Percentiles rank a stretch among this genome's conserved stretches.
These are phyloP conservation scores for Merops nubicus DNA, from an alignment of 2,113 vertebrate species.

Conservation along the genomic window DNA sequence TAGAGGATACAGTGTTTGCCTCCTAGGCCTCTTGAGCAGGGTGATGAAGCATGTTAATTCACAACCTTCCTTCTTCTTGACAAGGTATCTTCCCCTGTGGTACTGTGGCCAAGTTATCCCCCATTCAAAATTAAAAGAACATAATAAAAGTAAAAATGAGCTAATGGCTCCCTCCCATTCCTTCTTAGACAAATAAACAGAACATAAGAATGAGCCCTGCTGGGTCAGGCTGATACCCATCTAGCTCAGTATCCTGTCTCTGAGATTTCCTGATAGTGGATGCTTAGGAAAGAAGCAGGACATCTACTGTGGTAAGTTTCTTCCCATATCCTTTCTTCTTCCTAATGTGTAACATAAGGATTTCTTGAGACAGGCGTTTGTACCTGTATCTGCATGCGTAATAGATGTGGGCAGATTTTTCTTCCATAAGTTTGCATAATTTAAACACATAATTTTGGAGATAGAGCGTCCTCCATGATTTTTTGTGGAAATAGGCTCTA, in stretches of 20 bases:
- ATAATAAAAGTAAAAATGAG: background rate
- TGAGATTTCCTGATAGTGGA: background rate
- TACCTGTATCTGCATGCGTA: background rate
- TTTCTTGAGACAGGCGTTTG: background rate
- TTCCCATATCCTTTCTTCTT: background rate
- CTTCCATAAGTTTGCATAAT: background rate
- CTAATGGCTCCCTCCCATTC: background rate
- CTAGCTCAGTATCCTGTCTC: background rate
- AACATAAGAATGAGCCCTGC: background rate
- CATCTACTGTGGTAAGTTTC: background rate
- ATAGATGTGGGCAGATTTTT: background rate
- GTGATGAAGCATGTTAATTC: background rate
- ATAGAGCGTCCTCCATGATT: fast-evolving
- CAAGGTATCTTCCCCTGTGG: background rate
- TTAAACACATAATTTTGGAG: background rate
- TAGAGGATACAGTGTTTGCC: background rate
- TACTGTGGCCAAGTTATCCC: background rate
- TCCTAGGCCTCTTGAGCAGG: background rate
- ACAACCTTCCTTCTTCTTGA: background rate
- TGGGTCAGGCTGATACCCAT: background rate
- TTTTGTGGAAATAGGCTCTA: background rate
- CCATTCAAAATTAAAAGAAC: constrained; percentile 1
- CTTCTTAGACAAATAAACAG: constrained; percentile 24
- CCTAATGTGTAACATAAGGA: background rate
- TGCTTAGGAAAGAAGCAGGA: background rate